A percentile compares a stretch with the other conserved stretches of the same genome.
Conservation (phyloP, 2,888 invertebrate genomes). For the Apoda limacodes region DNA sequence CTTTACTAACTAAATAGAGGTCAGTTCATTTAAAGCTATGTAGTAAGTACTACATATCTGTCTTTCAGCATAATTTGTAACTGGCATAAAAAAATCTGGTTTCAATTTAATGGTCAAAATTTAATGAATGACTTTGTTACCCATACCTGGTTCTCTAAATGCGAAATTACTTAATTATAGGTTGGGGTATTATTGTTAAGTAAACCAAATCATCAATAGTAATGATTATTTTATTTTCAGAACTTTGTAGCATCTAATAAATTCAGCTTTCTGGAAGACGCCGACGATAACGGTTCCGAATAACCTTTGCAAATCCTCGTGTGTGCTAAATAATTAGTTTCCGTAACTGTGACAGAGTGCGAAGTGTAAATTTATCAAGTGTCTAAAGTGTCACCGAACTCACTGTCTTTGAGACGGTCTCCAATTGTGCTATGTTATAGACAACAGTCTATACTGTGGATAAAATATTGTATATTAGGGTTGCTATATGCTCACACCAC, state of each 20-base stretch:
- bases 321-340: constrained; percentile 36
- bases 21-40: no score
- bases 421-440: constrained; percentile 51
- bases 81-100: no score
- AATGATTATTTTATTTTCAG: constrained; percentile 47
- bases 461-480: constrained; percentile 35
- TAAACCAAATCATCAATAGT: no score
- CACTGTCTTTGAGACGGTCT: constrained; percentile 43
- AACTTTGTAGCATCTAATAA: constrained; percentile 82
- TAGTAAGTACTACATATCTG: no score
- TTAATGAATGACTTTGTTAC: no score
- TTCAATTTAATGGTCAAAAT: no score
- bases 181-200: no score
- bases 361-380: constrained; percentile 63
- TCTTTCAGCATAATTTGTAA: no score
- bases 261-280: constrained; percentile 79
- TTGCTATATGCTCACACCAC: constrained; percentile 49
- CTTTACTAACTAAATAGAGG: no score
- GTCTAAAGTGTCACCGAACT: constrained; percentile 41
- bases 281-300: constrained; percentile 66
- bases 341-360: constrained; percentile 54
- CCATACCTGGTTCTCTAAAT: no score
- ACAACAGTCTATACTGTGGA: constrained; percentile 52
- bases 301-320: constrained; percentile 31
- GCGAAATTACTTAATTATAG: no score